A percentile compares a stretch with the other conserved stretches of the same genome.
These are phyloP conservation scores for Apis florea DNA, from an alignment of 1,140 invertebrate genomes.

Conservation along the genomic window DNA sequence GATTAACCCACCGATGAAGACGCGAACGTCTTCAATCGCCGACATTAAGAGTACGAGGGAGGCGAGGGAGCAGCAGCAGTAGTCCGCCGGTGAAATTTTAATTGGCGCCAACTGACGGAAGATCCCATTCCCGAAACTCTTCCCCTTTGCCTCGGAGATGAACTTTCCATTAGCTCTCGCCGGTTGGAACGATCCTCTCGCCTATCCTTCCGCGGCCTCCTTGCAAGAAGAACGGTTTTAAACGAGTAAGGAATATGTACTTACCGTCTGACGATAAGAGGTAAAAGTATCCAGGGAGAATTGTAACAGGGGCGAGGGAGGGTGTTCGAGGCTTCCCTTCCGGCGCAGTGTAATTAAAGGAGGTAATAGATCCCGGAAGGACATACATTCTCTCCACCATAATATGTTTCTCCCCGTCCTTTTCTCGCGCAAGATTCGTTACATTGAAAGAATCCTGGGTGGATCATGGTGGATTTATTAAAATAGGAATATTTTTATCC, in stretches of 20 bases:
- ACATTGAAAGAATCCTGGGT: too few species aligned
- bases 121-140: slow-evolving; percentile 24
- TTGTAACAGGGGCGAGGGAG: background rate
- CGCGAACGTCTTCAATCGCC: slow-evolving; percentile 7
- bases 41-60: background rate
- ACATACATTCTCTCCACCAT: background rate
- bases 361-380: slow-evolving; percentile 17
- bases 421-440: too few species aligned
- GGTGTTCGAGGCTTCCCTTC: background rate
- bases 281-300: slow-evolving; percentile 8
- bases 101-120: slow-evolving; percentile 19
- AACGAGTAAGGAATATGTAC: slow-evolving; percentile 31
- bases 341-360: slow-evolving; percentile 8
- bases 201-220: background rate
- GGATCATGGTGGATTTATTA: too few species aligned
- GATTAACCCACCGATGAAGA: slow-evolving; percentile 10
- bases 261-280: slow-evolving; percentile 19
- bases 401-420: background rate
- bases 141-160: slow-evolving; percentile 3
- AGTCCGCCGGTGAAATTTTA: slow-evolving; percentile 35
- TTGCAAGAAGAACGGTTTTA: slow-evolving; percentile 10
- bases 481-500: too few species aligned
- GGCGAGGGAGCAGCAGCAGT: too few species aligned
- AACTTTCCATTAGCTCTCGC: slow-evolving; percentile 41
- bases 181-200: background rate